Evolutionary conservation across 92 coral and sea anemone genomes (phyloP).

Genomic region (Bergia puertoricense): DNA sequence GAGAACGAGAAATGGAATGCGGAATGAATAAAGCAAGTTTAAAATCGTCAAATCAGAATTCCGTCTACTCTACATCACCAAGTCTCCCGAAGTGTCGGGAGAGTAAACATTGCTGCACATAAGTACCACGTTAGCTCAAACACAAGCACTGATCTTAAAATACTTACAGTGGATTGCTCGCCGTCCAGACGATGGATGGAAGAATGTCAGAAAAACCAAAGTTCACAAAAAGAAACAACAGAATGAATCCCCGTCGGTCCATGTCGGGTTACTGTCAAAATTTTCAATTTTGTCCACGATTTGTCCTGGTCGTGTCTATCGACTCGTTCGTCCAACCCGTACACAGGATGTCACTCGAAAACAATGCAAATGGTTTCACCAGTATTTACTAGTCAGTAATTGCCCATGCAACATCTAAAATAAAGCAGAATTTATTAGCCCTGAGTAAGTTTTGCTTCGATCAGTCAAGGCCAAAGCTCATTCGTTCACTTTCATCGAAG

Average conservation of each 20-base stretch:
- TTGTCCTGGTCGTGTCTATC: background rate
- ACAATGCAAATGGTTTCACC: background rate
- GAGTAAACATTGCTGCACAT: constrained; percentile 22
- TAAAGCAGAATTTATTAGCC: constrained; percentile 37
- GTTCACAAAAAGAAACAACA: constrained; percentile 30
- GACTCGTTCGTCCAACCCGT: background rate
- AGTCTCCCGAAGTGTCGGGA: background rate
- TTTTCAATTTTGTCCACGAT: background rate
- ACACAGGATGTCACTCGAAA: background rate
- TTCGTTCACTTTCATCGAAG: constrained; percentile 12
- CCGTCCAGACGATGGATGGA: constrained; percentile 42
- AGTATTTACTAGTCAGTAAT: background rate
- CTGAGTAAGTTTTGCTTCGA: constrained; percentile 12
- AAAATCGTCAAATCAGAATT: background rate
- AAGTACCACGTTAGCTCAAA: background rate
- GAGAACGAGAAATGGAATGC: background rate
- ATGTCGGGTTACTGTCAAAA: constrained; percentile 6
- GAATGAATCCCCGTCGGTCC: constrained; percentile 21
- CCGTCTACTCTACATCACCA: background rate
- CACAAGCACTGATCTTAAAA: background rate
- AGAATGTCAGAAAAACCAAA: constrained; percentile 32
- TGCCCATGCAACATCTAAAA: constrained; percentile 5
- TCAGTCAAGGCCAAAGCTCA: background rate
- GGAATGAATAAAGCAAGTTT: background rate
- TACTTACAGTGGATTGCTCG: constrained; percentile 39